Conservation (phyloP, 2,797 vertebrate genomes). For the Phataginus tricuspis region DNA sequence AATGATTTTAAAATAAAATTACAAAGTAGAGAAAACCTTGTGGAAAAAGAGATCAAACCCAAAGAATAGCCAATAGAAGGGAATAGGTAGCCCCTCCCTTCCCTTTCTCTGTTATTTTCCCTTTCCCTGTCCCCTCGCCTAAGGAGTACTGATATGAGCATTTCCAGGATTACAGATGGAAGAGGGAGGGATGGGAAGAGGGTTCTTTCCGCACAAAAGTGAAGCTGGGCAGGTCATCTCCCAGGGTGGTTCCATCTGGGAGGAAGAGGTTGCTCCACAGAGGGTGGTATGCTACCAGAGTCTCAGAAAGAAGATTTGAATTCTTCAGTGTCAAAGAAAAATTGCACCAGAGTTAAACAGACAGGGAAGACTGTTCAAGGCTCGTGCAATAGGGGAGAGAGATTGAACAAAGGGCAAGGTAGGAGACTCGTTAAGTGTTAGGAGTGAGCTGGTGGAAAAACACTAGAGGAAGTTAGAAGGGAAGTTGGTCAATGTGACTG, state of each 20-base stretch:
- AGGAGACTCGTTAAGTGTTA: neutral
- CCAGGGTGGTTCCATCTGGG: neutral
- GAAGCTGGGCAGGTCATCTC: neutral
- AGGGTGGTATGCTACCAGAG: neutral
- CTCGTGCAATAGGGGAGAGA: neutral
- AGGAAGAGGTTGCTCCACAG: neutral
- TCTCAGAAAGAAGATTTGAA: neutral
- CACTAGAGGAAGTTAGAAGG: neutral
- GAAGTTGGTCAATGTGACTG: accelerated
- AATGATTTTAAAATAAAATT: neutral
- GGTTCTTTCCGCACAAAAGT: neutral
- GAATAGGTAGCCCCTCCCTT: neutral
- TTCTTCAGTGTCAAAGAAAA: neutral
- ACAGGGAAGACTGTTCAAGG: neutral
- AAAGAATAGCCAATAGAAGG: neutral
- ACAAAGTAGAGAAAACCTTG: neutral
- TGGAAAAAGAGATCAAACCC: neutral
- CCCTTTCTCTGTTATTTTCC: too few relatives aligned
- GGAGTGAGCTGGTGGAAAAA: neutral
- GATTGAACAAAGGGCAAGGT: neutral
- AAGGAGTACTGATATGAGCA: neutral
- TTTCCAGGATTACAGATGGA: neutral
- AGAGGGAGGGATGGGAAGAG: neutral
- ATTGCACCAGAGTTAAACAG: neutral
- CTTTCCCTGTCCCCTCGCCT: neutral